Conservation (phyloP, 2,113 vertebrate genomes). For the Cyphomyrus plagiostoma region DNA sequence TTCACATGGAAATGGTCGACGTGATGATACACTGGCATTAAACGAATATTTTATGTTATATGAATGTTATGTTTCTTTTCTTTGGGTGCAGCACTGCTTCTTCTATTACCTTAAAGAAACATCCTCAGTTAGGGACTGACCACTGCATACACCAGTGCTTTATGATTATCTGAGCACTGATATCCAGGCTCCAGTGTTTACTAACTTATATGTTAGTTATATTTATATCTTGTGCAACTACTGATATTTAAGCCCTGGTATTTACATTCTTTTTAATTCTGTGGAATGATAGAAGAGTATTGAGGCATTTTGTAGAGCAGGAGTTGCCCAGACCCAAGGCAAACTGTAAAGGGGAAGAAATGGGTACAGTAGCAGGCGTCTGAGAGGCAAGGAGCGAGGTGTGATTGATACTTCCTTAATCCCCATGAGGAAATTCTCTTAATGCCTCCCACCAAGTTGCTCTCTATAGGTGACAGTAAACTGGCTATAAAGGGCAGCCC, state of each 20-base stretch:
- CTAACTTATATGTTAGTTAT: neutral
- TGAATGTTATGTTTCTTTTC: neutral
- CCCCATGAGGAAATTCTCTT: no score
- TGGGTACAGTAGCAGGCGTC: neutral
- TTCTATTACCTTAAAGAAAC: neutral
- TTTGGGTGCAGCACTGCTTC: neutral
- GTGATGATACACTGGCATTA: neutral
- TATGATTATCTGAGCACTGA: neutral
- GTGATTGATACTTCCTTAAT: no score
- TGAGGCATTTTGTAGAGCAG: neutral
- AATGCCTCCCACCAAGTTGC: no score
- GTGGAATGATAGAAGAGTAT: neutral
- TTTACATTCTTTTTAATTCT: neutral
- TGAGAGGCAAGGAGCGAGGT: neutral
- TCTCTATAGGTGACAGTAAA: no score
- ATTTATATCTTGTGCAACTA: neutral
- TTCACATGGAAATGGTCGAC: neutral
- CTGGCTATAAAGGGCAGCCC: no score
- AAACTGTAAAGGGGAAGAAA: neutral
- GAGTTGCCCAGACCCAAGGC: neutral
- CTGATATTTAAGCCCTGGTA: neutral
- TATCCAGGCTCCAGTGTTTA: neutral
- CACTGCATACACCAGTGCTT: neutral
- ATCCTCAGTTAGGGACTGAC: neutral
- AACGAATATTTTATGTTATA: neutral